Evolutionary conservation across 2,797 vertebrate species (phyloP).

Genomic region (Leptoclinus maculatus): DNA sequence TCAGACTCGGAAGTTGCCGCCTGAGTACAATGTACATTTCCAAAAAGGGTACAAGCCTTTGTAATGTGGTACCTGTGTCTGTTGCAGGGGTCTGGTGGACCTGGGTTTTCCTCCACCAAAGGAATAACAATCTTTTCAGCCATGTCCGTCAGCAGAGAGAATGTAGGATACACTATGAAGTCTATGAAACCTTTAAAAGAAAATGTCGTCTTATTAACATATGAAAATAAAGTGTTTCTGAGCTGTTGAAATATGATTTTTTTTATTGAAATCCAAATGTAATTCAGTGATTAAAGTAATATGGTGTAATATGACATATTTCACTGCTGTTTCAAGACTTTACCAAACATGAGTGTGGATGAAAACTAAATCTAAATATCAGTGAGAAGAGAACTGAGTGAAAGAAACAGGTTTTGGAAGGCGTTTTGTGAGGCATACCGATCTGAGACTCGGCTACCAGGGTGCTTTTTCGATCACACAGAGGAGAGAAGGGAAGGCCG

Average conservation of each 20-base stretch:
- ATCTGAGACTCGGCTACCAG: slow-evolving; percentile 95
- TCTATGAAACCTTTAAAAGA: slow-evolving; percentile 91
- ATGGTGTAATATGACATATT: not conserved
- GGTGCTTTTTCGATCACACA: slow-evolving; percentile 93
- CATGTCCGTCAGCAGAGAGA: slow-evolving; percentile 93
- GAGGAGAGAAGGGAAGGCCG: slow-evolving; percentile 92
- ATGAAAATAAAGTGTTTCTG: not conserved
- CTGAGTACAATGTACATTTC: not conserved
- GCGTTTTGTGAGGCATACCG: slow-evolving; percentile 78
- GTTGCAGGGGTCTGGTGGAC: slow-evolving; percentile 81
- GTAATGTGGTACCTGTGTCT: slow-evolving; percentile 76
- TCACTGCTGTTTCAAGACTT: not conserved
- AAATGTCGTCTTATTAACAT: not conserved
- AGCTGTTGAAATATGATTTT: not conserved
- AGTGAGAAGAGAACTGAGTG: not conserved
- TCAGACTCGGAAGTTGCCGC: no score
- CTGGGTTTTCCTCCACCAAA: slow-evolving; percentile 86
- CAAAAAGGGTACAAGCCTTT: not conserved
- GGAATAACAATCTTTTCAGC: slow-evolving; percentile 94
- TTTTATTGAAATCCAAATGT: not conserved
- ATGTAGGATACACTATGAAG: slow-evolving; percentile 95
- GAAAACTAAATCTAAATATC: not conserved
- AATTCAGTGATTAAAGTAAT: not conserved
- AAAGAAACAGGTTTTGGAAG: not conserved
- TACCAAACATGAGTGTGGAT: not conserved